phyloP scores from a whole-genome alignment of 2,888 invertebrate species.

The Lepas anatifera region DNA sequence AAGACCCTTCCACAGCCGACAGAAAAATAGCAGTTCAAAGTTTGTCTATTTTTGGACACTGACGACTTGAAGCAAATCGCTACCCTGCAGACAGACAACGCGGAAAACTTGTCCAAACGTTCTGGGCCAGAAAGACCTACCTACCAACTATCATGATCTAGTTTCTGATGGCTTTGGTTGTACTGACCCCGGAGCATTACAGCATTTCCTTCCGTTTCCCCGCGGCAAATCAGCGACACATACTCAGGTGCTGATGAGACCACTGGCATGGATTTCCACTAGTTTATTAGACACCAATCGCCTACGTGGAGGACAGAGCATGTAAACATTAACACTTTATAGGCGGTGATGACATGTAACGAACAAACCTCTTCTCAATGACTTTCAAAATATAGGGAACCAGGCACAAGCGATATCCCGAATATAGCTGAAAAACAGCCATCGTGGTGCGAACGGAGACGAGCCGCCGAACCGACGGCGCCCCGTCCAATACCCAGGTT shows the following conservation, averaged over 20 bases:
- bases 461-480: not conserved
- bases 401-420: not conserved
- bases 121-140: too few relatives aligned
- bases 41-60: too few relatives aligned
- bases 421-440: not conserved
- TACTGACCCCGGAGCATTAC: too few relatives aligned
- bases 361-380: not conserved
- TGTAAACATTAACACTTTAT: slow-evolving; percentile 5
- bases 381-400: slow-evolving; percentile 7
- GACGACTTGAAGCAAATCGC: too few relatives aligned
- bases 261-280: not conserved
- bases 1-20: too few relatives aligned
- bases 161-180: too few relatives aligned
- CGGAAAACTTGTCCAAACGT: too few relatives aligned
- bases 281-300: slow-evolving; percentile 5
- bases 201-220: too few relatives aligned
- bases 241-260: not conserved
- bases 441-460: not conserved
- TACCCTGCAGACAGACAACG: too few relatives aligned
- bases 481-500: not conserved
- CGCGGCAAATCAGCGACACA: too few relatives aligned
- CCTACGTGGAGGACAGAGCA: not conserved
- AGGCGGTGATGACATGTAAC: not conserved
- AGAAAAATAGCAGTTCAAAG: too few relatives aligned
- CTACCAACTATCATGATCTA: too few relatives aligned